A percentile compares a stretch with the other conserved stretches of the same genome.
Evolutionary conservation across 2,888 invertebrate species (phyloP).

Genomic region (Ormyrus labotus): DNA sequence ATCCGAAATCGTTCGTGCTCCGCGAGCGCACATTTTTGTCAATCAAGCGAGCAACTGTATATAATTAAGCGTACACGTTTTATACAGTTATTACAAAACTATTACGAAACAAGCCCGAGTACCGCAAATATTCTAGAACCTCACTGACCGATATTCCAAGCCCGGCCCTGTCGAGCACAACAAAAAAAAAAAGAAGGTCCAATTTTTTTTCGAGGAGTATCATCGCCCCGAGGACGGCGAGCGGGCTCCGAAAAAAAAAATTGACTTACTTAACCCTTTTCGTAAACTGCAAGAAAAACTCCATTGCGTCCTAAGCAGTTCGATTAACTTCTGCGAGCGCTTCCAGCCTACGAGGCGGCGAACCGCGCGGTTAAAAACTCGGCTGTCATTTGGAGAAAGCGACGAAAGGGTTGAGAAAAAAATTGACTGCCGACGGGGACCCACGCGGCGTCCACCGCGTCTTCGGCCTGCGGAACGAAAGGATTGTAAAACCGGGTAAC

Average conservation of each 20-base stretch:
- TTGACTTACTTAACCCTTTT: conserved; percentile 42
- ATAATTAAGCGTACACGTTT: conserved; percentile 31
- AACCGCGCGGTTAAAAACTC: background rate
- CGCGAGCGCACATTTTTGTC: background rate
- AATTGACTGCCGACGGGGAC: too few species aligned
- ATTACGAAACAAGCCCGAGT: conserved; percentile 45
- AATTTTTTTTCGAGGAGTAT: background rate
- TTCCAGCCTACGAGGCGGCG: background rate
- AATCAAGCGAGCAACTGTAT: background rate
- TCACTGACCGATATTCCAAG: conserved; percentile 39
- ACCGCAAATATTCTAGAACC: conserved; percentile 29
- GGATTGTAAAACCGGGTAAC: conserved; percentile 28
- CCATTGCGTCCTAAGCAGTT: conserved; percentile 49
- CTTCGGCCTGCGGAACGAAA: conserved; percentile 1
- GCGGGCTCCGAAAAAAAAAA: conserved; percentile 10
- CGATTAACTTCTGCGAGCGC: conserved; percentile 48
- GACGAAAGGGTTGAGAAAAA: too few species aligned
- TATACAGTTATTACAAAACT: conserved; percentile 54
- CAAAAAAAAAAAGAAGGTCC: background rate
- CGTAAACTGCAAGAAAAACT: conserved; percentile 20
- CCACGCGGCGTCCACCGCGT: background rate
- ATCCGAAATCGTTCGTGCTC: too few species aligned
- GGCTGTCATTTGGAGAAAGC: too few species aligned
- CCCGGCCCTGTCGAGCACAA: background rate
- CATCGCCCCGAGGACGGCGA: too few species aligned